A percentile compares a stretch with the other conserved stretches of the same genome.
Conservation (phyloP, 1,140 invertebrate species). For the Oscheius sp. region DNA sequence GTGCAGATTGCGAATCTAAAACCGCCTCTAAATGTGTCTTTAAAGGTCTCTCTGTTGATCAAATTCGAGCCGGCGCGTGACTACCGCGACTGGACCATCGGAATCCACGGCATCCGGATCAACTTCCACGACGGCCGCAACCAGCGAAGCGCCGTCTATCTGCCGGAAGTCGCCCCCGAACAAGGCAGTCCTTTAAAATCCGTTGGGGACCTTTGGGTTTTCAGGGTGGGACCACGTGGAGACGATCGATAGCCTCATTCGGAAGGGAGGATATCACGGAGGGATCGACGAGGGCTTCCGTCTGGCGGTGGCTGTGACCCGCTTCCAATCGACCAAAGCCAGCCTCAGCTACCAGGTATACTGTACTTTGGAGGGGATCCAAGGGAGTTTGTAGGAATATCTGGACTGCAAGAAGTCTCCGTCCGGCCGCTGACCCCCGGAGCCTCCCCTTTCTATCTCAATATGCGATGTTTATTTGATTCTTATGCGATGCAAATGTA, state of each 20-base stretch:
- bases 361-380: not conserved
- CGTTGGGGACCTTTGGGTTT: slow-evolving; percentile 50
- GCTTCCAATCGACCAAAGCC: slow-evolving; percentile 86
- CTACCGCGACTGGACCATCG: slow-evolving; percentile 95
- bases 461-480: not conserved
- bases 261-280: slow-evolving; percentile 93
- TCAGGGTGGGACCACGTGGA: slow-evolving; percentile 91
- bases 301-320: slow-evolving; percentile 82
- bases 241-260: slow-evolving; percentile 91
- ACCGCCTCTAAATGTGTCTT: not conserved
- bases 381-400: not conserved
- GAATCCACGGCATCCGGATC: slow-evolving; percentile 93
- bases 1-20: not conserved
- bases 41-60: slow-evolving; percentile 70
- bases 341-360: slow-evolving; percentile 76
- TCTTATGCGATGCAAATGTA: not conserved
- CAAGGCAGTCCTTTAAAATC: no score
- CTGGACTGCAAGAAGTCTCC: not conserved
- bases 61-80: slow-evolving; percentile 92
- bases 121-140: slow-evolving; percentile 81
- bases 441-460: no score
- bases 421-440: no score
- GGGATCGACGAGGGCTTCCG: slow-evolving; percentile 81
- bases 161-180: slow-evolving; percentile 93
- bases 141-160: slow-evolving; percentile 91